These are phyloP conservation scores for Hyposmocoma kahamanoa DNA, from an alignment of 1,140 invertebrate species.

Conservation along the genomic window DNA sequence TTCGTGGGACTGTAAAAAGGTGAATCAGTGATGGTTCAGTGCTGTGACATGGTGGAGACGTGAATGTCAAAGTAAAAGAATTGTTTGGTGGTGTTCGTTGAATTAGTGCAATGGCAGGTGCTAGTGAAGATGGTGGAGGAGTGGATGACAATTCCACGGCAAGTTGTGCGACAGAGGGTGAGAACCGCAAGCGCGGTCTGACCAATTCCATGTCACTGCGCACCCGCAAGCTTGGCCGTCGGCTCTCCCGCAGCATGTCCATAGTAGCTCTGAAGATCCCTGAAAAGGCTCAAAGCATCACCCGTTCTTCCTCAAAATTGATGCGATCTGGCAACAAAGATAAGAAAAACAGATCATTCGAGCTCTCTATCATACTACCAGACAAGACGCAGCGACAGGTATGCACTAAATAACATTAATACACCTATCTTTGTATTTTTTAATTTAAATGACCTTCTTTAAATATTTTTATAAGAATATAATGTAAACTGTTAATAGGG, in stretches of 20 bases:
- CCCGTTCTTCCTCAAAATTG: conserved; percentile 52
- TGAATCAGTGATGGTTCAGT: conserved; percentile 46
- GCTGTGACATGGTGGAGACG: conserved; percentile 49
- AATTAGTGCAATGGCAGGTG: conserved; percentile 60
- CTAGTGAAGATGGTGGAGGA: conserved; percentile 42
- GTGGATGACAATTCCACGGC: conserved; percentile 32
- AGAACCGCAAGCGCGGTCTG: conserved; percentile 47
- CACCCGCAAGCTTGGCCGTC: conserved; percentile 67
- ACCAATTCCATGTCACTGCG: conserved; percentile 65
- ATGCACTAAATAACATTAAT: too few relatives aligned
- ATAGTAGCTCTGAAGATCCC: conserved; percentile 72
- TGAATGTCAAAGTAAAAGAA: conserved; percentile 47
- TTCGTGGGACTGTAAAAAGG: conserved; percentile 26
- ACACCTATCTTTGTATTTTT: too few relatives aligned
- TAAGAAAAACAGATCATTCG: conserved; percentile 62
- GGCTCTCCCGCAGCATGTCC: conserved; percentile 73
- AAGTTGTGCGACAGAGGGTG: conserved; percentile 17
- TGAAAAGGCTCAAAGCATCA: conserved; percentile 64
- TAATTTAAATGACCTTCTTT: too few relatives aligned
- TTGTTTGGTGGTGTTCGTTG: conserved; percentile 24
- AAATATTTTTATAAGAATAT: too few relatives aligned
- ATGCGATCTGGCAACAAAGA: conserved; percentile 47
- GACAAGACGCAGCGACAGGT: conserved; percentile 76
- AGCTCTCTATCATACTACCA: conserved; percentile 72
- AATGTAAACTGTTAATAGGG: too few relatives aligned